These are phyloP conservation scores for Sebastes minor DNA, from an alignment of 2,797 vertebrate genomes.

Conservation along the genomic window DNA sequence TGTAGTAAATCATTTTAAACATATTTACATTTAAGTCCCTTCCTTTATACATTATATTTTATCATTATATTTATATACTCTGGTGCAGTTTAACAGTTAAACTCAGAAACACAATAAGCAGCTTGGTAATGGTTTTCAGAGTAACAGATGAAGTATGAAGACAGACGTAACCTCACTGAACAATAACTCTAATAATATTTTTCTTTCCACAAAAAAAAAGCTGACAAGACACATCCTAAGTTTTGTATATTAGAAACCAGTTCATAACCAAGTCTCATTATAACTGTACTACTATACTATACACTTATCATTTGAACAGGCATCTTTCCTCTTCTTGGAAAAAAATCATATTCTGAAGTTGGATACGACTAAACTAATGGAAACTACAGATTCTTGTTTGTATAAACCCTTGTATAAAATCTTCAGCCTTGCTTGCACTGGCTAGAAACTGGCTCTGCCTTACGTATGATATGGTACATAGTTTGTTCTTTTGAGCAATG, in stretches of 20 bases:
- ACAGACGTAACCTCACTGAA: background rate
- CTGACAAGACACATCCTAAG: background rate
- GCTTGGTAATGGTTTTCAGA: background rate
- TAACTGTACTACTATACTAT: too few relatives aligned
- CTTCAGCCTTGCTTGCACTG: background rate
- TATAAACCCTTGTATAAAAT: background rate
- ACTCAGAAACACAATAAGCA: background rate
- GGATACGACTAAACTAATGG: background rate
- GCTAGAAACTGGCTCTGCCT: background rate
- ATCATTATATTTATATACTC: background rate
- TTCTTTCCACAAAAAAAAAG: slow-evolving; percentile 3
- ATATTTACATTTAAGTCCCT: background rate
- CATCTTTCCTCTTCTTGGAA: background rate
- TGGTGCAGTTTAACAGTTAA: background rate
- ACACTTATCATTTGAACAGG: background rate
- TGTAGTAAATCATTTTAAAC: background rate
- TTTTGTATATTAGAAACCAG: background rate
- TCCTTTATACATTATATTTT: background rate
- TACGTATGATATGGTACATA: background rate
- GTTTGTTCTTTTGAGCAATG: background rate
- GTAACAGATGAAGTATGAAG: background rate
- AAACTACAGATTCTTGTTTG: background rate
- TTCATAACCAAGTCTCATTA: background rate
- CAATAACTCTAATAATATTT: background rate
- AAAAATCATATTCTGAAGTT: background rate